phyloP scores from a whole-genome alignment of 2,888 invertebrate genomes.

The Pteria penguin region DNA sequence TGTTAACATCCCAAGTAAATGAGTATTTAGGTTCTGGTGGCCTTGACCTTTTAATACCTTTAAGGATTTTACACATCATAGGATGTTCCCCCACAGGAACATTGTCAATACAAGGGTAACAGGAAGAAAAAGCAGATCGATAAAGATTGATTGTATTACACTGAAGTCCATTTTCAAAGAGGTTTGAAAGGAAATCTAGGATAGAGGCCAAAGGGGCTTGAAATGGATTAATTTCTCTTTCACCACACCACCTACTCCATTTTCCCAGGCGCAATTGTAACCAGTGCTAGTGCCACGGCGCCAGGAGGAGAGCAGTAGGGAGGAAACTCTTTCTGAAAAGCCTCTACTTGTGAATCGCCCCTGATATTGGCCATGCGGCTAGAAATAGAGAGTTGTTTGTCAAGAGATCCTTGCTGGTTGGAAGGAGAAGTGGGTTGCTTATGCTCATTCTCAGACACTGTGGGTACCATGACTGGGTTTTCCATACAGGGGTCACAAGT shows the following conservation, averaged over 20 bases:
- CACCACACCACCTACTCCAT: slow-evolving; percentile 5
- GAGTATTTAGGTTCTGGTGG: slow-evolving; percentile 11
- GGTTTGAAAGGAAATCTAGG: slow-evolving; percentile 3
- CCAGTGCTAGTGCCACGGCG: background rate
- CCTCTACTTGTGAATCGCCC: slow-evolving; percentile 6
- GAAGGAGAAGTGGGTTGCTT: background rate
- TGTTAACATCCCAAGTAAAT: slow-evolving; percentile 1
- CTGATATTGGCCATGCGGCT: background rate
- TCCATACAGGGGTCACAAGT: background rate
- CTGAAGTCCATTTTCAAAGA: slow-evolving; percentile 1
- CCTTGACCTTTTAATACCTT: background rate
- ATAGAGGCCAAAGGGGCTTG: slow-evolving; percentile 23
- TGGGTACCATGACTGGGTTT: slow-evolving; percentile 1
- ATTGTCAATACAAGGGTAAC: slow-evolving; percentile 8
- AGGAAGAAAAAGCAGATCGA: slow-evolving; percentile 21
- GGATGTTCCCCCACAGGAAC: slow-evolving; percentile 12
- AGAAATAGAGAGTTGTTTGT: background rate
- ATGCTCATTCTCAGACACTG: background rate
- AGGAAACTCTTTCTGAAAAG: slow-evolving; percentile 14
- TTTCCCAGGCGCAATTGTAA: slow-evolving; percentile 19
- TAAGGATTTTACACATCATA: slow-evolving; percentile 2
- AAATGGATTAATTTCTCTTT: slow-evolving; percentile 17
- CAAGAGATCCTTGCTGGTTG: background rate
- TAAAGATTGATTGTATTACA: slow-evolving; percentile 20
- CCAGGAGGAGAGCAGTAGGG: background rate